Conservation (phyloP, 1,140 invertebrate species). For the Helicoverpa armigera region DNA sequence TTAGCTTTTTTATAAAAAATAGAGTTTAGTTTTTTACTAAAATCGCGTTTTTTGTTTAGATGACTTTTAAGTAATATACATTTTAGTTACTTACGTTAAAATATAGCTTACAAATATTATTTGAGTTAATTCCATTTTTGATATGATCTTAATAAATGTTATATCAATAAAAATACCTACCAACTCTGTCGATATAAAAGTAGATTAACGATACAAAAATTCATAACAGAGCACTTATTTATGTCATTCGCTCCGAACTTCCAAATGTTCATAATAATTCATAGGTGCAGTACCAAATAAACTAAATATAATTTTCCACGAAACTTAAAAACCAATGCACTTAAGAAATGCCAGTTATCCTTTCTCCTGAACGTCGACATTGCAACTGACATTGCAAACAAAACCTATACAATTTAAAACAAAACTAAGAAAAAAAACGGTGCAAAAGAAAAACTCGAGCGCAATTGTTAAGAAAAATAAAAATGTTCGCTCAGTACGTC, state of each 20-base stretch:
- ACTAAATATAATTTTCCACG: constrained; percentile 38
- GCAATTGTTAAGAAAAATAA: constrained; percentile 79
- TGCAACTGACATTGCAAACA: constrained; percentile 77
- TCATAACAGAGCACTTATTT: not conserved
- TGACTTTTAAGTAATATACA: not conserved
- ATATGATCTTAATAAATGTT: not conserved
- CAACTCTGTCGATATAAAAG: not conserved
- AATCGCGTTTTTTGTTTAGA: not conserved
- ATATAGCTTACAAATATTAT: too few species aligned
- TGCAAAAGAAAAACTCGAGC: constrained; percentile 63
- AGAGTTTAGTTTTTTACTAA: not conserved
- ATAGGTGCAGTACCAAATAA: not conserved
- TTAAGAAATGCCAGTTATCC: constrained; percentile 59
- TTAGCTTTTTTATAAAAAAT: constrained; percentile 4
- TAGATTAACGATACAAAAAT: not conserved
- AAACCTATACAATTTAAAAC: constrained; percentile 74
- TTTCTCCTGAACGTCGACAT: constrained; percentile 67
- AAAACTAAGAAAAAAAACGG: constrained; percentile 63
- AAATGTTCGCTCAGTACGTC: constrained; percentile 79
- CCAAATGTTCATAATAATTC: constrained; percentile 11
- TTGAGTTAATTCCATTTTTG: too few species aligned
- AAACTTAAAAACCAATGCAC: constrained; percentile 51
- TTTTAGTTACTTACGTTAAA: not conserved
- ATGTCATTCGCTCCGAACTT: not conserved
- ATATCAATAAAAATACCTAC: not conserved